These are phyloP conservation scores for Aphelocoma californica DNA, from an alignment of 2,797 vertebrate species.

Conservation along the genomic window DNA sequence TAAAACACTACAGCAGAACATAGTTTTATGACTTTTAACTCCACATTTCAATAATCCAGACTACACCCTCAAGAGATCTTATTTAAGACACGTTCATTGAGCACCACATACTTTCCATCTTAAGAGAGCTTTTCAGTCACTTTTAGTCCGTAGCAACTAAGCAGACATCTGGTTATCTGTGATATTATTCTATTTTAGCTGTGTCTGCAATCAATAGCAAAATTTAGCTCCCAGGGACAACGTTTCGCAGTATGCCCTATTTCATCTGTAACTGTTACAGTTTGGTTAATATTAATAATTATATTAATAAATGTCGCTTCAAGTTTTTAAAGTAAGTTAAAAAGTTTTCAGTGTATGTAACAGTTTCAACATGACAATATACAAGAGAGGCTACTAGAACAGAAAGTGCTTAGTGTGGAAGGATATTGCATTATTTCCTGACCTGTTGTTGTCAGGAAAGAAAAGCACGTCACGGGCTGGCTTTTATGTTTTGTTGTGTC, in stretches of 20 bases:
- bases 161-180: neutral
- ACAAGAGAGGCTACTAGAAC: neutral
- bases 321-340: neutral
- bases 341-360: neutral
- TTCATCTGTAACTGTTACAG: neutral
- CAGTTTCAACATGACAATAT: neutral
- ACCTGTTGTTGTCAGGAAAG: neutral
- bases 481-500: neutral
- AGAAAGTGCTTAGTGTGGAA: slow-evolving; percentile 2
- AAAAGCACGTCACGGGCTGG: neutral
- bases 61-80: neutral
- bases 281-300: neutral
- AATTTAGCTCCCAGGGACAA: neutral
- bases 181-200: neutral
- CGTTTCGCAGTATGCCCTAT: neutral
- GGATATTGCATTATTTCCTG: slow-evolving; percentile 50
- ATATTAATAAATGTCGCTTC: neutral
- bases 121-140: neutral
- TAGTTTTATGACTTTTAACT: neutral
- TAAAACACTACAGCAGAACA: neutral
- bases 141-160: neutral
- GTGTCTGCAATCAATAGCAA: neutral
- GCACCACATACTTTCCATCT: neutral
- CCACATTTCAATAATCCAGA: neutral
- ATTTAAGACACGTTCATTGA: neutral